Percentiles rank a stretch among this genome's conserved stretches.
Evolutionary conservation across 2,113 vertebrate genomes (phyloP).

Genomic region (Eublepharis macularius): DNA sequence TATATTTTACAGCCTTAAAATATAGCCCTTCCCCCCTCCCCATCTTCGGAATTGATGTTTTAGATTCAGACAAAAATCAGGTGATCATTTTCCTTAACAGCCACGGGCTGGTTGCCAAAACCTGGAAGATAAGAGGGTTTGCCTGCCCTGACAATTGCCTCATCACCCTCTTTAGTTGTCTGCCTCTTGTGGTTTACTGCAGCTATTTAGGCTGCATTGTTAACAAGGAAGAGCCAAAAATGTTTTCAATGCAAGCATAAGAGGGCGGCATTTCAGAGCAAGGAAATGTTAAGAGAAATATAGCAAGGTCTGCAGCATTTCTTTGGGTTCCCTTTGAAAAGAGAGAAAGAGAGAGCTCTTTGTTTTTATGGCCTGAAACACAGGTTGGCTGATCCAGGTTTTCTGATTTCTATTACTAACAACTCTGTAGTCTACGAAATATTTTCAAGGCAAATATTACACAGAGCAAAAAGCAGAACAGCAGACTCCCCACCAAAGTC

Average conservation of each 20-base stretch:
- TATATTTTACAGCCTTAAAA: slow-evolving; percentile 7
- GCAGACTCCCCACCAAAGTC: neutral
- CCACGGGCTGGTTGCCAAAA: neutral
- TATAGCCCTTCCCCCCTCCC: neutral
- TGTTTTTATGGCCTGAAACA: neutral
- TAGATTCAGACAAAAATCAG: neutral
- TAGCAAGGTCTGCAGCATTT: neutral
- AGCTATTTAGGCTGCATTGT: slow-evolving; percentile 10
- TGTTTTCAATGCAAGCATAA: slow-evolving; percentile 17
- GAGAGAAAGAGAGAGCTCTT: neutral
- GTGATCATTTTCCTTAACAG: slow-evolving; percentile 11
- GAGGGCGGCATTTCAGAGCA: slow-evolving; percentile 14
- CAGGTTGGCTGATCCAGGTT: neutral
- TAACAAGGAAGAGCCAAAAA: slow-evolving; percentile 7
- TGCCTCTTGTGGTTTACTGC: neutral
- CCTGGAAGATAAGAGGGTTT: neutral
- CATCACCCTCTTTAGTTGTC: neutral
- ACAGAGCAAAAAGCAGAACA: neutral
- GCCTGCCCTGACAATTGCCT: neutral
- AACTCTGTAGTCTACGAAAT: neutral
- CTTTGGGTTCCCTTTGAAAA: neutral
- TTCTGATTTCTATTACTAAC: neutral
- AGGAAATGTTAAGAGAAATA: neutral
- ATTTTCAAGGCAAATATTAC: neutral
- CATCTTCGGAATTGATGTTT: neutral